Evolutionary conservation across 2,797 vertebrate genomes (phyloP).

Genomic region (Spinibarbus caldwelli): DNA sequence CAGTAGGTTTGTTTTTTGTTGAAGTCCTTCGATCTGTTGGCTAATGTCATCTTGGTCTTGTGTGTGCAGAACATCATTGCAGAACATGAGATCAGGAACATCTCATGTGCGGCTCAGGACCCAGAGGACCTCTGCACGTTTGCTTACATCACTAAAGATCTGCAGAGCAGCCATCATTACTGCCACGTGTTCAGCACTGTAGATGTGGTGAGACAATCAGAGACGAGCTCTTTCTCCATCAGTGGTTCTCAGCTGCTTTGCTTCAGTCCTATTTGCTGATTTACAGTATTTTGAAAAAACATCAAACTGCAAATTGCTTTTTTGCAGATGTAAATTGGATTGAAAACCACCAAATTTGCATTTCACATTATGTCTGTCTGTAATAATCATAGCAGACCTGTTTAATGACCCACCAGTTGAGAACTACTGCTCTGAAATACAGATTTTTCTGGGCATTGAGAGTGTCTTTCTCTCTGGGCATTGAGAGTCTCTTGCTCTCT

Average conservation of each 20-base stretch:
- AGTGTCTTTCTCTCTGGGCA: too few relatives aligned
- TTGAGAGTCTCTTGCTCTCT: background rate
- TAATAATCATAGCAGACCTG: background rate
- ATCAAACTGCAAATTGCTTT: background rate
- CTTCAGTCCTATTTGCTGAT: background rate
- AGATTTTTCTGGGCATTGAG: too few relatives aligned
- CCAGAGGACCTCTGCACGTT: constrained; percentile 97
- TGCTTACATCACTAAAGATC: constrained; percentile 99
- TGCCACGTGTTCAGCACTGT: constrained; percentile 98
- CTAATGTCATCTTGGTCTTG: constrained; percentile 21
- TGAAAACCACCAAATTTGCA: background rate
- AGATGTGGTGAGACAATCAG: constrained; percentile 86
- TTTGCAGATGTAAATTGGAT: background rate
- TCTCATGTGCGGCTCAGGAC: constrained; percentile 97
- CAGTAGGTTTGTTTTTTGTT: background rate
- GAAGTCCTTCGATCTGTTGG: background rate
- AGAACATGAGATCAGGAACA: constrained; percentile 97
- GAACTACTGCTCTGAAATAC: background rate
- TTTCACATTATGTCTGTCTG: background rate
- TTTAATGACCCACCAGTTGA: background rate
- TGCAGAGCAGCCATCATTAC: constrained; percentile 97
- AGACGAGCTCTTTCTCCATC: background rate
- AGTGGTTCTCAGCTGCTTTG: background rate
- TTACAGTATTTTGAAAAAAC: background rate
- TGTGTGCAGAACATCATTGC: constrained; percentile 93